These are phyloP conservation scores for Stercorarius parasiticus DNA, from an alignment of 2,113 vertebrate genomes.

Conservation along the genomic window DNA sequence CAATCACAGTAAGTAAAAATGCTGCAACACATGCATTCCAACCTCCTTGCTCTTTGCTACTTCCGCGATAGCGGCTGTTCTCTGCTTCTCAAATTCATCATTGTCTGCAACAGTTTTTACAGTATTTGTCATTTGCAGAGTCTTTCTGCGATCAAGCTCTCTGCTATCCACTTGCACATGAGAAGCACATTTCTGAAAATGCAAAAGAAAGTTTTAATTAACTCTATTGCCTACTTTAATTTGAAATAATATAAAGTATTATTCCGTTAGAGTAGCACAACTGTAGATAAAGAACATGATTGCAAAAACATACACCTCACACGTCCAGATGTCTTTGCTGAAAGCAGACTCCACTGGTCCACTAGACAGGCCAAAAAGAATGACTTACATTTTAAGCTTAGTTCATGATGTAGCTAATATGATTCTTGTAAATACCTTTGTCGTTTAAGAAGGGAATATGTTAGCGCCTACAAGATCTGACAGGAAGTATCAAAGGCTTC, in stretches of 20 bases:
- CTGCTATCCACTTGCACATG: slow-evolving; percentile 86
- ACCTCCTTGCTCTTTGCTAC: slow-evolving; percentile 98
- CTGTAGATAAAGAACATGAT: neutral
- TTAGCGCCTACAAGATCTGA: neutral
- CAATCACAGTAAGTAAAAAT: neutral
- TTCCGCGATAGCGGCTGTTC: slow-evolving; percentile 95
- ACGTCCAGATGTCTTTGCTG: neutral
- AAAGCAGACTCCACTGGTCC: neutral
- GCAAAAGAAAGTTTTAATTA: slow-evolving; percentile 3
- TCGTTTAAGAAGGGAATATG: neutral
- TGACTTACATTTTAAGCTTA: neutral
- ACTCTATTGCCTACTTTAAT: neutral
- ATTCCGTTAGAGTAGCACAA: neutral
- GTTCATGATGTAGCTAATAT: neutral
- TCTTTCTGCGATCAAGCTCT: slow-evolving; percentile 93
- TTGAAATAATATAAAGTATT: neutral
- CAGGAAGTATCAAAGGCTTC: neutral
- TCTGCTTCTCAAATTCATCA: slow-evolving; percentile 96
- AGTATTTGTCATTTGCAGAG: slow-evolving; percentile 81
- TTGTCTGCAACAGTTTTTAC: slow-evolving; percentile 84
- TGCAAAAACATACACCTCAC: neutral
- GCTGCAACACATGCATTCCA: slow-evolving; percentile 14
- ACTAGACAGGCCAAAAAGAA: neutral
- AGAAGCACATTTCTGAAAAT: slow-evolving; percentile 83
- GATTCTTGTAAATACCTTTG: neutral